Evolutionary conservation across 37 sponge, comb jelly and placozoan species (phyloP), one percentile per base, ranked within the genome.

Genomic region (Spongilla lacustris): DNA sequence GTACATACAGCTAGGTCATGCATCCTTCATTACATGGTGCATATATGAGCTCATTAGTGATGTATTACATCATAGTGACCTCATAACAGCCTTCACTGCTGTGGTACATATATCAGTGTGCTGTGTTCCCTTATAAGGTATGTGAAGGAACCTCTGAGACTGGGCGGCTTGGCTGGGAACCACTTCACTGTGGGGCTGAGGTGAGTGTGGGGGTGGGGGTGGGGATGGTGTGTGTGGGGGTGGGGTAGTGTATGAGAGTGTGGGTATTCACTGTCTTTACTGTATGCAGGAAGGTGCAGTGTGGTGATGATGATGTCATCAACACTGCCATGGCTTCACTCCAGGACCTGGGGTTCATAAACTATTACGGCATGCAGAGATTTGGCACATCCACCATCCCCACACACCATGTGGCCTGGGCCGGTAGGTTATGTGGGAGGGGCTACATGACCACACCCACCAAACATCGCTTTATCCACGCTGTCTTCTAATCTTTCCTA

Each of bases 281-380:
- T 12, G 6, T 36, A 6, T 77, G 41, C 71, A 94, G 96, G 78
- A 90, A 88, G 36, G 89, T 93, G 35, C 68, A 71, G 30, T 82
- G 73, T 79, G 85, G 85, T 1, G 58, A 58, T 17, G 84, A 79
- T 72, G 66, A 78, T 48, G 82, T 80, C 35, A 68, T 92, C 8
- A 21, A 78, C 31, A 67, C 33, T 1, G 77, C 83, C 8, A 66
- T 96, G 31, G 41, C 50, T 14, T 92, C 95, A 2, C 91, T 98
- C 58, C 36, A 50, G 29, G 91, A 91, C 32, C 33, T 31, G 1
- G 99, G 99, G 4, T 96, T 98, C 73, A 83, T 98, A 28, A 98
- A 98, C 86, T 98, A 98, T 77, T 98, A 94, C 79, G 99, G 99
- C 24, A 87, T 98, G 89, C 99, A 98, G 86, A 48, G 99, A 48